Evolutionary conservation across 1,140 invertebrate species (phyloP), one percentile per base, ranked within the genome.

Genomic region (Tribolium madens): DNA sequence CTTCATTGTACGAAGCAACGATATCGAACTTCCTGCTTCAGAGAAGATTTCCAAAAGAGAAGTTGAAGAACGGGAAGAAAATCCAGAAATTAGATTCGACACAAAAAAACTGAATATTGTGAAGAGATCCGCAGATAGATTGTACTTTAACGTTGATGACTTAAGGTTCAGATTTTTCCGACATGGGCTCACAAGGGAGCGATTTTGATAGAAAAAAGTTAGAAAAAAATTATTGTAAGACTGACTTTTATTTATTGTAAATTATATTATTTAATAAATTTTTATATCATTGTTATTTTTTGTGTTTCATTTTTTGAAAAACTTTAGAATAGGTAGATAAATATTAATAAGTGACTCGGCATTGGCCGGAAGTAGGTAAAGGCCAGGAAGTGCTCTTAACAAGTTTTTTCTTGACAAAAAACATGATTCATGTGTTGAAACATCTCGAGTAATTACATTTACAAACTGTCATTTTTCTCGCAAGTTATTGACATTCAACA

Each of bases 21-120:
- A 64, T 7, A 33, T 64, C 10, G 26, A 21, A n/a, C 26, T 64
- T n/a, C 57, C 57, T 1, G 57, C 57, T 31, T 64, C 57, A 3
- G 57, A 64, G 4, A 64, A 64, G 12, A 64, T 64, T 10, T 72
- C 70, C 46, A 72, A 72, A 31, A 48, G 70, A 33, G 70, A 52
- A 12, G 70, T 10, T n/a, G 0, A 33, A 33, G 57, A 33, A 0
- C 5, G 6, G 53, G 53, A 33, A 4, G 57, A 64, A 26, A 3
- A 9, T 2, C 1, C n/a, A 12, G 26, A 13, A 4, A 12, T 3
- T 50, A 5, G n/a, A 4, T 5, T 15, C 14, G n/a, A 72, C 21
- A 42, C 21, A 21, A 4, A 13, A 33, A 52, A 15, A 42, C n/a
- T 36, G 64, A 10, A 13, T 6, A 13, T 48, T 13, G 18, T 13